phyloP scores from a whole-genome alignment of 2,797 vertebrate genomes.

The Peromyscus eremicus region DNA sequence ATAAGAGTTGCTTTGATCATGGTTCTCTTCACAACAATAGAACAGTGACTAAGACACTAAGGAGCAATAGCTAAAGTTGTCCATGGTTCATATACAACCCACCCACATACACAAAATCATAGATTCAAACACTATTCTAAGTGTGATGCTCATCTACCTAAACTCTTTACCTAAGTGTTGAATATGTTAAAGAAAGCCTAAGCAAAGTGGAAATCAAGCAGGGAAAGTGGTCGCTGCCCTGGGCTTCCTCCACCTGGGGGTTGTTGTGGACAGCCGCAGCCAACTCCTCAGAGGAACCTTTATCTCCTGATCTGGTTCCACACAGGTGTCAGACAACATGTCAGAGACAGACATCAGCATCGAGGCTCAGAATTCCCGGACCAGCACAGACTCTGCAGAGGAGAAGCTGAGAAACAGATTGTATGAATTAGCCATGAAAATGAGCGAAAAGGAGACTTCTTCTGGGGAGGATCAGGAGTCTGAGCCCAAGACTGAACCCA shows the following conservation, averaged over 20 bases:
- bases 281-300: not conserved
- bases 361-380: slow-evolving; percentile 86
- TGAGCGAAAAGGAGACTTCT: slow-evolving; percentile 92
- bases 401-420: slow-evolving; percentile 90
- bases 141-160: not conserved
- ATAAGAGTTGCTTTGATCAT: not conserved
- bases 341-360: slow-evolving; percentile 87
- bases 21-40: not conserved
- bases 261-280: not conserved
- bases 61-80: not conserved
- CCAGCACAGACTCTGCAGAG: slow-evolving; percentile 84
- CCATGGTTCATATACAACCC: not conserved
- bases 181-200: not conserved
- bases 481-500: slow-evolving; percentile 83
- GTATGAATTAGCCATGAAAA: slow-evolving; percentile 89
- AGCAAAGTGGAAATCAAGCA: not conserved
- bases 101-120: not conserved
- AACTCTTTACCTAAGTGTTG: not conserved
- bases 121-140: not conserved
- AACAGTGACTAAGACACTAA: not conserved
- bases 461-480: slow-evolving; percentile 92
- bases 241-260: not conserved
- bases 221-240: not conserved
- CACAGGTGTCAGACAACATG: slow-evolving; percentile 85
- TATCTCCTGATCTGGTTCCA: slow-evolving; percentile 8